Evolutionary conservation across 64 coral and sea anemone genomes (phyloP), one percentile per base, ranked within the genome.

Genomic region (Cladopsammia gracilis): DNA sequence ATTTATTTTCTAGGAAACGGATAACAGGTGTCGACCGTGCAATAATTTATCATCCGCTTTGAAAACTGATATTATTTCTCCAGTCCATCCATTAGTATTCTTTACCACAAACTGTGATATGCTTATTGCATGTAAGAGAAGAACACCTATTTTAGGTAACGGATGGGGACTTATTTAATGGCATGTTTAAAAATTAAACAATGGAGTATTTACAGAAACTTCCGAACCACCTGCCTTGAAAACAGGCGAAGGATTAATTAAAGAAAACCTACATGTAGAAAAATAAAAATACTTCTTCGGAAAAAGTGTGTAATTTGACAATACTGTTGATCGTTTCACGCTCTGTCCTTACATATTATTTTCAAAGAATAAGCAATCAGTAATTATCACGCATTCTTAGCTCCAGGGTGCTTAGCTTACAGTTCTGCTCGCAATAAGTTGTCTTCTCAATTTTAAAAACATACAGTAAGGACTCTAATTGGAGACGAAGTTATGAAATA

Each of bases 161-260:
- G 7, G 53, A 56, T 10, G 53, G 12, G 7, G 7, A 7, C 53
- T 10, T 24, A 77, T 3, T 48, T 57, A 54, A 77, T 54, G 50
- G 72, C 46, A 8, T 18, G 44, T 75, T 75, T n/a, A 19, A 75
- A 77, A 77, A 6, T 77, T 25, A 54, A 77, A 77, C 75, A 57
- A 57, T 12, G 20, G 19, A 22, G 20, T 53, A 76, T 76, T 76
- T 76, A 56, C 45, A 49, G 46, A 49, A 75, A 48, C 10, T 77
- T 54, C 61, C 50, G 8, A 20, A 25, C 11, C 75, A 77, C 75
- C 75, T 77, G 75, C 50, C 50, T 22, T 7, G 48, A 53, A 47
- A 53, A 76, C 47, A 76, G 48, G 73, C 73, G 50, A 10, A 52
- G 9, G 50, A 49, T 49, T n/a, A 77, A 56, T 22, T 77, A 54